Base-by-base conservation (phyloP, 2,797 vertebrate genomes). In the Microchirus variegatus region DNA sequence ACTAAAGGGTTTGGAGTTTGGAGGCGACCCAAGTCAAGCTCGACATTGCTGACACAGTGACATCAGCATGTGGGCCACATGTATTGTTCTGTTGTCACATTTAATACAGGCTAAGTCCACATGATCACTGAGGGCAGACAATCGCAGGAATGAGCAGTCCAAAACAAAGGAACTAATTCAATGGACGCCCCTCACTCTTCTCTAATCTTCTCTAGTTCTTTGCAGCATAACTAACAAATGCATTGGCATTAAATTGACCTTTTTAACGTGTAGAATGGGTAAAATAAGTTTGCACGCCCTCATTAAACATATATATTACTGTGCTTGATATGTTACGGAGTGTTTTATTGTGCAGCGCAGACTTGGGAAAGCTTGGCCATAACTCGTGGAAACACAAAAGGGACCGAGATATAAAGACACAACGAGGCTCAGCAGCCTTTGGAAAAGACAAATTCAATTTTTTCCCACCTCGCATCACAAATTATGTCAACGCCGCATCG, bases 41-140 rank as follows among this genome's bases (percentile, higher is more conserved):
- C 54, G 68, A 38, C 51, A 26, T 16, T 19, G 52, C 54, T 55
- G 58, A 53, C 61, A 42, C 53, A 51, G 57, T 42, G 60, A 63
- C 60, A 67, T 60, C 66, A 49, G 45, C 53, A 41, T 75, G 55
- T 36, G 14, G 41, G 70, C 61, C 66, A 53, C 50, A 71, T 55
- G 67, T 60, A 88, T 92, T 91, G 84, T 90, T 85, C 75, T 77
- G 75, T 58, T 90, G 88, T 89, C 88, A 84, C 64, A 82, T 81
- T 81, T 59, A 77, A 83, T 89, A 81, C 63, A 67, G 59, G 38
- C 48, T 35, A 73, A 70, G 50, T 72, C 59, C 56, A 47, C 80
- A 76, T 85, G 81, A 88, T 80, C 66, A 77, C 63, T 70, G 41
- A 49, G 42, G 52, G 63, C 44, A 67, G 53, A 84, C 73, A 71